These are phyloP conservation scores for Hirtodrosophila cameraria DNA, from an alignment of 2,888 invertebrate genomes.

Conservation along the genomic window DNA sequence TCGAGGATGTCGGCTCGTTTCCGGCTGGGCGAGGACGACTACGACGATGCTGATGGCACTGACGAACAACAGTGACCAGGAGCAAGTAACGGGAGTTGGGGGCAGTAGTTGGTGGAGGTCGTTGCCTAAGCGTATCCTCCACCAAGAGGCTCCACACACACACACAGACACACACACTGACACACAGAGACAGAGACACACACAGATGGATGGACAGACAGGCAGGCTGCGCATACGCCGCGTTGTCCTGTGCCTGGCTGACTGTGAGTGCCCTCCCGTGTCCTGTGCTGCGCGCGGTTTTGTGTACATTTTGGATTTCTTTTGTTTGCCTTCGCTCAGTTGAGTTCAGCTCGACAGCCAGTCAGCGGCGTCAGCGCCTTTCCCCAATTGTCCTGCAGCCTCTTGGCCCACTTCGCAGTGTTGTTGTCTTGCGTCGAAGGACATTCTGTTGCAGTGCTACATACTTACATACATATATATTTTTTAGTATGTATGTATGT, in stretches of 20 bases:
- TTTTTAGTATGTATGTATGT: background rate
- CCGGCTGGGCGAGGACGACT: conserved; percentile 35
- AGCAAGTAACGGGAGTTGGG: conserved; percentile 27
- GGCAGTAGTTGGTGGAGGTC: background rate
- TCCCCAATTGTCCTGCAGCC: conserved; percentile 25
- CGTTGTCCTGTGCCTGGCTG: conserved; percentile 36
- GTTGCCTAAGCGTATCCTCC: conserved; percentile 57
- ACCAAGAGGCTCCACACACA: conserved; percentile 41
- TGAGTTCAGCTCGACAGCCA: conserved; percentile 74
- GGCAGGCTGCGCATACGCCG: conserved; percentile 41
- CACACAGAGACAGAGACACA: background rate
- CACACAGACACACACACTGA: conserved; percentile 4
- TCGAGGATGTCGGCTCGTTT: conserved; percentile 53
- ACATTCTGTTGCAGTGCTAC: conserved; percentile 43
- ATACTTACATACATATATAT: no score
- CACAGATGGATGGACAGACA: background rate
- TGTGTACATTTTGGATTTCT: conserved; percentile 78
- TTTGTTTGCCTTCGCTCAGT: conserved; percentile 67
- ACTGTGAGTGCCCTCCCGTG: conserved; percentile 25
- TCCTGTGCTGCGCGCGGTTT: conserved; percentile 48
- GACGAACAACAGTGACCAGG: conserved; percentile 64
- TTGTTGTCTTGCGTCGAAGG: conserved; percentile 66
- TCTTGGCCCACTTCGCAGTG: conserved; percentile 36
- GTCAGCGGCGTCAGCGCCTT: conserved; percentile 71
- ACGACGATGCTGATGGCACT: conserved; percentile 57